Evolutionary conservation across 1,140 invertebrate genomes (phyloP).

Genomic region (Tigriopus japonicus): DNA sequence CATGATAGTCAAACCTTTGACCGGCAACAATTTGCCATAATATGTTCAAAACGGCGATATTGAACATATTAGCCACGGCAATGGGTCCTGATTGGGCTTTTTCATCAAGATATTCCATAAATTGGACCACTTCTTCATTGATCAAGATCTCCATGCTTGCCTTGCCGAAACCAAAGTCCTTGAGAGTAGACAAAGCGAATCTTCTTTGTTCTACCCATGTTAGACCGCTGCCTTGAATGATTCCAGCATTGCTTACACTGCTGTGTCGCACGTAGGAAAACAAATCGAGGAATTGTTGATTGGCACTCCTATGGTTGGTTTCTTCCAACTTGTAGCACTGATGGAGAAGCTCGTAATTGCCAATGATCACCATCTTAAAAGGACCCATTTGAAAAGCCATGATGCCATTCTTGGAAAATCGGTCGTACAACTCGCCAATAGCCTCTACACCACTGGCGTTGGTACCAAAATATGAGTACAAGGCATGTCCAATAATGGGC

Average conservation of each 20-base stretch:
- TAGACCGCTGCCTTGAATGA: constrained; percentile 13
- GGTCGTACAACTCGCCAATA: background rate
- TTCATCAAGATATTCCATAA: constrained; percentile 15
- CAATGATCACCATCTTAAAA: background rate
- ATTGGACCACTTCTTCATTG: constrained; percentile 21
- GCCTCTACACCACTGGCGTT: background rate
- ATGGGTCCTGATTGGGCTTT: background rate
- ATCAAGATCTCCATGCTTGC: constrained; percentile 24
- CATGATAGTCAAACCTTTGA: constrained; percentile 12
- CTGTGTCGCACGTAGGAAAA: background rate
- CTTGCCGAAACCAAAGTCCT: constrained; percentile 26
- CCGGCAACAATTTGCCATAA: constrained; percentile 16
- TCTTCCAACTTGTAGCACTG: background rate
- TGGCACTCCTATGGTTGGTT: background rate
- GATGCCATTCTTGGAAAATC: background rate
- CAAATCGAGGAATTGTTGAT: background rate
- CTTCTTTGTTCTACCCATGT: constrained; percentile 25
- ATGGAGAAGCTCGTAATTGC: background rate
- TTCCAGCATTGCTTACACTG: background rate
- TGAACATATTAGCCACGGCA: constrained; percentile 8
- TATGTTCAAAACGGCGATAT: constrained; percentile 14
- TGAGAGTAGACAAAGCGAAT: constrained; percentile 23
- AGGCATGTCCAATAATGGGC: background rate
- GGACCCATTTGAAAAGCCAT: background rate
- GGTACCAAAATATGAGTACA: background rate